Evolutionary conservation across 2,888 invertebrate genomes (phyloP).

Genomic region (Allolobophora icterica): DNA sequence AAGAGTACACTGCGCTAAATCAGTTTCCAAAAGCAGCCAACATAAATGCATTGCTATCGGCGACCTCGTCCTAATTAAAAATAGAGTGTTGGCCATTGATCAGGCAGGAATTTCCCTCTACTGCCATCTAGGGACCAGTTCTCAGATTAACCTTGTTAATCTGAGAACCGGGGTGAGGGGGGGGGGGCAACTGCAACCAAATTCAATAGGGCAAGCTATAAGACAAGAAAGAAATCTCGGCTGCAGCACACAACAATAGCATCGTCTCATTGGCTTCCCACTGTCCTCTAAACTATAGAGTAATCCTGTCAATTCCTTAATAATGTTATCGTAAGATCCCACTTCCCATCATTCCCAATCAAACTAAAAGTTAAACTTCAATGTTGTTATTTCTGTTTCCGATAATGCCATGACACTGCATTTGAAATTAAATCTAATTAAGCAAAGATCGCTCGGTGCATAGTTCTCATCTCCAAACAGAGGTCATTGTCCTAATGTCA

Average conservation of each 20-base stretch:
- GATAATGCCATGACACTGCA: not conserved
- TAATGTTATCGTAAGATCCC: not conserved
- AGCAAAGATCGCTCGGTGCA: not conserved
- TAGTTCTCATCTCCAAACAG: too few relatives aligned
- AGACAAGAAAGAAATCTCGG: not conserved
- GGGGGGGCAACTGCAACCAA: not conserved
- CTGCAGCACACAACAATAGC: not conserved
- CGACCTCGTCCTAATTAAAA: not conserved
- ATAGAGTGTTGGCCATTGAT: conserved; percentile 6
- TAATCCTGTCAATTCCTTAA: conserved; percentile 17
- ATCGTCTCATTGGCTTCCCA: not conserved
- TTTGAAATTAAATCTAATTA: not conserved
- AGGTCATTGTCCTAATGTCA: not conserved
- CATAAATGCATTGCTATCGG: not conserved
- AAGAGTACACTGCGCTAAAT: too few relatives aligned
- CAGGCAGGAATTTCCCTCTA: not conserved
- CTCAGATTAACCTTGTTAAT: not conserved
- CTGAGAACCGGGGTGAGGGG: too few relatives aligned
- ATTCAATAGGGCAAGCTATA: not conserved
- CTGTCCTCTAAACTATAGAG: not conserved
- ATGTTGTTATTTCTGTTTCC: too few relatives aligned
- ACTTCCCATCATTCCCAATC: not conserved
- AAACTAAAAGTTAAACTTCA: not conserved
- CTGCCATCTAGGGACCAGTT: not conserved
- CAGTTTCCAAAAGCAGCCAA: not conserved